These are phyloP conservation scores for Drosophila pruinosa DNA, from an alignment of 1,140 invertebrate species.

Conservation along the genomic window DNA sequence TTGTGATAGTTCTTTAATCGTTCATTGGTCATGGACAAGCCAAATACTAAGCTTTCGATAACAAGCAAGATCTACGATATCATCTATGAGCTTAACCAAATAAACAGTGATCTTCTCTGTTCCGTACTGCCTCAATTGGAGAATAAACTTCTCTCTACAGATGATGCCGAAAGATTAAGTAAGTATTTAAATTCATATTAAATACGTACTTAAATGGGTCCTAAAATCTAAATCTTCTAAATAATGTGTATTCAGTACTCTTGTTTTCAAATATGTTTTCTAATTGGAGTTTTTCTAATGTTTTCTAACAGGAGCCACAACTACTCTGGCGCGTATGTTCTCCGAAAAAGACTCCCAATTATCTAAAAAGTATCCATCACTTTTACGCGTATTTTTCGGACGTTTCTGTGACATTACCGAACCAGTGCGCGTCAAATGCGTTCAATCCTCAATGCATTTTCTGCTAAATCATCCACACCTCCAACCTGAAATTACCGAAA, in stretches of 20 bases:
- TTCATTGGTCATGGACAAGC: constrained; percentile 95
- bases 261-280: neutral
- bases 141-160: constrained; percentile 94
- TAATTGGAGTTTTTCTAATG: neutral
- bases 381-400: constrained; percentile 95
- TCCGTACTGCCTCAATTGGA: constrained; percentile 97
- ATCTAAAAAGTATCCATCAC: constrained; percentile 91
- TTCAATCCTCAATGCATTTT: constrained; percentile 99
- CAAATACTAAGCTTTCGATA: constrained; percentile 91
- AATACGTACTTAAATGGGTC: neutral
- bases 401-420: constrained; percentile 98
- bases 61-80: constrained; percentile 96
- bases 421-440: constrained; percentile 96
- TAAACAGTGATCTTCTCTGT: constrained; percentile 93
- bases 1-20: constrained; percentile 95
- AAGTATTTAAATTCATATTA: constrained; percentile 1
- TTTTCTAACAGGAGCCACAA: constrained; percentile 87
- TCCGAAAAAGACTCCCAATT: constrained; percentile 96
- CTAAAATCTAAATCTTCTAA: neutral
- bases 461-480: constrained; percentile 96
- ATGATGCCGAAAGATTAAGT: constrained; percentile 92
- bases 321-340: constrained; percentile 97
- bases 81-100: constrained; percentile 98
- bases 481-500: constrained; percentile 95
- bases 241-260: neutral